Base-by-base conservation (phyloP, 2,888 invertebrate genomes). In the Caenorhabditis sp. region DNA sequence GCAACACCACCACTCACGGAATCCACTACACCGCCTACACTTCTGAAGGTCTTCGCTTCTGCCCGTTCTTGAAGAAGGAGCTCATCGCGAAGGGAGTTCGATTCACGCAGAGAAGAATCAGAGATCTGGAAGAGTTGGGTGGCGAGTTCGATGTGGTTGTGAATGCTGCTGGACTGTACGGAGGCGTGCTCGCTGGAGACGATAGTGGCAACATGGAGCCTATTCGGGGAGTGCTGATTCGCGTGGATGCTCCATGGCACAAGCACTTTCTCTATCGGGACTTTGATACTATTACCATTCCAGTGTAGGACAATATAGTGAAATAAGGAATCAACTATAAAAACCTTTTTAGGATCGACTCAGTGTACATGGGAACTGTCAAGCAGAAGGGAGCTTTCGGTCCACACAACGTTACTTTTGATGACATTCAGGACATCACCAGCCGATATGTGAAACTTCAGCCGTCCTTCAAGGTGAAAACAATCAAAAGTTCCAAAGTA, bases 211-310 rank as follows among this genome's bases (percentile, higher is more conserved):
- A 87, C 11, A 76, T 86, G 70, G 69, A 69, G 37, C 88, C 88
- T 56, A 61, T 61, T 20, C 61, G 60, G 18, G 80, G 69, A 9
- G 82, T 32, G 20, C 44, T 82, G 8, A 56, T 86, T 20, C 80
- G 95, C 94, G 94, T 95, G 0, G 94, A 94, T 77, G 97, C 97
- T 0, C 96, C 97, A 0, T 97, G 96, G 96, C 93, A 97, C 50
- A 96, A 96, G 92, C 95, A 95, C 6, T 96, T 96, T 65, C 95
- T 95, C 90, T 97, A 88, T 60, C 65, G 85, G 20, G 86, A 88
- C 47, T 87, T 87, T 58, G 47, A 28, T 18, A 87, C 85, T 4
- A 86, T 86, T 68, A 85, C 87, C 40, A 88, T 88, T 80, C 88
- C 88, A 15, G 83, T 82, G 88, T 85, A 53, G 65, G 60, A 28